Base-by-base conservation (phyloP, 2,797 vertebrate species). In the Microtus agrestis region DNA sequence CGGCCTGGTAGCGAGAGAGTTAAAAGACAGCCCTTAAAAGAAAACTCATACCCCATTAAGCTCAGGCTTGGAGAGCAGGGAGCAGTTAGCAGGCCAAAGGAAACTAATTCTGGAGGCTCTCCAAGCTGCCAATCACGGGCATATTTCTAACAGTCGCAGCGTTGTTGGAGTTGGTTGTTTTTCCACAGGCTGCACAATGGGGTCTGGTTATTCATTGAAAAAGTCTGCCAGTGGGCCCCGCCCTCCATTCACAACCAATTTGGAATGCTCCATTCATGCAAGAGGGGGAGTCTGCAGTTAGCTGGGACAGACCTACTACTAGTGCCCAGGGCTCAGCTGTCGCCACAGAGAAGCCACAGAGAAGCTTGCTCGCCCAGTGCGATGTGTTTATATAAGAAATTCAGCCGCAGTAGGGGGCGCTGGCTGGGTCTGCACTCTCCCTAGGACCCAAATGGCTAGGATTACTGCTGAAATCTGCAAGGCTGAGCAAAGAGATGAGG, bases 221-320 rank as follows among this genome's bases (percentile, higher is more conserved):
- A 96, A 97, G 85, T 93, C 98, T 98, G 97, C 1, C 93, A 97
- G 98, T 87, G 94, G 97, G 98, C 98, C 97, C 98, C 98, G 96
- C 98, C 98, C 98, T 98, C 98, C 98, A 98, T 98, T 98, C 98
- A 98, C 98, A 98, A 98, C 98, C 98, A 98, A 98, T 98, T 98
- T 97, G 98, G 97, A 98, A 98, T 93, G 71, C 98, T 98, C 98
- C 98, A 98, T 98, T 98, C 98, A 95, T 96, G 97, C 94, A 91
- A 81, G 95, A 95, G 76, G 43, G 97, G 97, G 93, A 95, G 71
- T 84, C 78, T 31, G 86, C 63, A 56, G 93, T 92, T 93, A 61
- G 19, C 92, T 69, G 74, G 92, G 93, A 87, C 92, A 67, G 94
- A 88, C 92, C 43, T 97, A 98, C 43, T 97, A 98, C 98, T 97